Percentiles rank a stretch among this genome's conserved stretches.
Conservation (phyloP, 37 sponge, comb jelly and placozoan genomes). For the Geodia barretti region DNA sequence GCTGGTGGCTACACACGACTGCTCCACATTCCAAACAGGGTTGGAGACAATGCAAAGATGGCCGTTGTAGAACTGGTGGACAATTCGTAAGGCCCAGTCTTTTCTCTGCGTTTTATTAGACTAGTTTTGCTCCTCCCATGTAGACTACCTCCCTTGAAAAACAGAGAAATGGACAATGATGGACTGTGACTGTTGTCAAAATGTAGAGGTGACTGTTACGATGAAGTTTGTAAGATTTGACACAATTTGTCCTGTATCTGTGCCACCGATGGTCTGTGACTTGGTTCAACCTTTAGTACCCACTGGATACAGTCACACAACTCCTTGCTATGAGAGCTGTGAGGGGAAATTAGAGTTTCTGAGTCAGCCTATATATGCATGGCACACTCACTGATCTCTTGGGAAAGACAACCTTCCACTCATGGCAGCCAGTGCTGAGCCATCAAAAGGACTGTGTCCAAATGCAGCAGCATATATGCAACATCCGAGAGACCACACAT, state of each 20-base stretch:
- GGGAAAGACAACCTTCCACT: constrained; percentile 87
- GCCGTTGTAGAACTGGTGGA: constrained; percentile 81
- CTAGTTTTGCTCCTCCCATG: no score
- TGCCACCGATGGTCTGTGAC: constrained; percentile 21
- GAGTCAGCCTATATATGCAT: background rate
- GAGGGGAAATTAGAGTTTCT: background rate
- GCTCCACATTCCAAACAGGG: constrained; percentile 69
- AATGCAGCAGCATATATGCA: constrained; percentile 87
- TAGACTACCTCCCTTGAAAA: no score
- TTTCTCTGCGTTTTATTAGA: no score
- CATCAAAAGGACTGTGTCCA: constrained; percentile 88
- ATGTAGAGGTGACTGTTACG: no score
- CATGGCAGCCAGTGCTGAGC: constrained; percentile 79
- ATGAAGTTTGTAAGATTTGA: no score
- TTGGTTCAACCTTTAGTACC: constrained; percentile 59
- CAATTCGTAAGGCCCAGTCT: constrained; percentile 52
- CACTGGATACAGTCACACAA: constrained; percentile 64
- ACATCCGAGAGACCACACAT: constrained; percentile 94
- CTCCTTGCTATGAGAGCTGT: constrained; percentile 50
- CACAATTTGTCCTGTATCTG: constrained; percentile 34
- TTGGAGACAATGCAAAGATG: constrained; percentile 87
- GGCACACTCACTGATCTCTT: constrained; percentile 52
- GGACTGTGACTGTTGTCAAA: no score
- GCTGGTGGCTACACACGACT: constrained; percentile 85
- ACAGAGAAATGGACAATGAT: no score